Base-by-base conservation (phyloP, 2,113 vertebrate genomes). In the Myrmecophaga tridactyla region DNA sequence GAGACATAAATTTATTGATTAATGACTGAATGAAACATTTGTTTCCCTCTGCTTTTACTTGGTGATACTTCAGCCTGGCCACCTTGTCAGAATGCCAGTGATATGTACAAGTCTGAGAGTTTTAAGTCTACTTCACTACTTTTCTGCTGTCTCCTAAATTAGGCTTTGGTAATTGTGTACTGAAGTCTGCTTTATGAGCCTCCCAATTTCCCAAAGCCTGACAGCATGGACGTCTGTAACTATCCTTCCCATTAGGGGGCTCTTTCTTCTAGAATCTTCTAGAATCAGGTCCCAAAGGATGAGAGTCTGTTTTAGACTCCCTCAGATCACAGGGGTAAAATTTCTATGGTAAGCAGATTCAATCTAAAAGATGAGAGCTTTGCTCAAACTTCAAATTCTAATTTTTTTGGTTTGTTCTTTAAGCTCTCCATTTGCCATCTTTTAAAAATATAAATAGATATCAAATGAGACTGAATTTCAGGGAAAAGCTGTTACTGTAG, bases 401-500 rank as follows among this genome's bases (percentile, higher is more conserved):
- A 34, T 81, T 87, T 36, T 86, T 31, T 11, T 29, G 31, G 60
- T 90, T 51, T 17, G 70, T 58, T 67, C 36, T 63, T 80, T 84
- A 78, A 72, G 56, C 60, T 92, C 92, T 89, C 27, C 6, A 21
- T 90, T 69, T 88, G 41, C 25, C 13, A 60, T 34, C 62, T 83
- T 17, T 65, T 34, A 65, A 67, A 80, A 86, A 80, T 11, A 73
- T 18, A 75, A 48, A 53, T 78, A 72, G 31, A 43, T 91, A 80
- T 14, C 73, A 88, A 58, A 31, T 85, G 60, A 46, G 76, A 89
- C 65, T 87, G 80, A 73, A 48, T 85, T 96, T 89, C n/a, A 43
- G n/a, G 53, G 27, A 87, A 86, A 43, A 65, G 41, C 23, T 36
- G 7, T 83, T 95, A 29, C 20, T 72, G 8, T 92, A 23, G 34